These are phyloP conservation scores for Bombus turneri DNA, from an alignment of 1,140 invertebrate species.

Conservation along the genomic window DNA sequence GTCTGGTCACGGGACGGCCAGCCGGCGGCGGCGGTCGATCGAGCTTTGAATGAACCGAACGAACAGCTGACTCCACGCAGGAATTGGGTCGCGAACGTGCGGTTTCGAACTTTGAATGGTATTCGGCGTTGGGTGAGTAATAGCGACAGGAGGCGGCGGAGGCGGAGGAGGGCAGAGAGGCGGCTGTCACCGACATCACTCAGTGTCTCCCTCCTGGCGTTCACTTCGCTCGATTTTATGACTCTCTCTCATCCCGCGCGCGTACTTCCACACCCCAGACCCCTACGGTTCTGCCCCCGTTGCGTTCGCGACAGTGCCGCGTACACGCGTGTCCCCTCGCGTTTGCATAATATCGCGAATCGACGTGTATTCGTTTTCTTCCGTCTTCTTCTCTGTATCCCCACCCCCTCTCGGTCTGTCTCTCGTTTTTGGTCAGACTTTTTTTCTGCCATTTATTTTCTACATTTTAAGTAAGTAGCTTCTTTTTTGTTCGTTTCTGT, in stretches of 20 bases:
- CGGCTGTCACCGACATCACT: conserved; percentile 76
- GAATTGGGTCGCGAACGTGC: conserved; percentile 78
- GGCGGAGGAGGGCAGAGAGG: conserved; percentile 60
- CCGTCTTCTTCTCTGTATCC: neutral
- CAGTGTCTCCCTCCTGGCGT: conserved; percentile 72
- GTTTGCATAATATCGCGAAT: conserved; percentile 63
- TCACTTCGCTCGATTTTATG: conserved; percentile 76
- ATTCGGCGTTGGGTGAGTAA: conserved; percentile 76
- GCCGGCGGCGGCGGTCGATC: conserved; percentile 60
- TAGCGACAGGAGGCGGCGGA: conserved; percentile 70
- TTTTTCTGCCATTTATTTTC: neutral
- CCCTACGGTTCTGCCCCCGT: conserved; percentile 22
- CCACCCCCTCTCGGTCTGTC: too few relatives aligned
- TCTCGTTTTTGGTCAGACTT: neutral
- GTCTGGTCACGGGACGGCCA: conserved; percentile 45
- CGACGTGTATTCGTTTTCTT: neutral
- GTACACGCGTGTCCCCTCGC: conserved; percentile 48
- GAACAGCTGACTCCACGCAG: conserved; percentile 73
- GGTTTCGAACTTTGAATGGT: conserved; percentile 77
- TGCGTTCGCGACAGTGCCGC: conserved; percentile 35
- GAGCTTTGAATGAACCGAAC: conserved; percentile 71
- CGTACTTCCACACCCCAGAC: conserved; percentile 45
- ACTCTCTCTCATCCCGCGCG: conserved; percentile 69
- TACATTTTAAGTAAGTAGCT: neutral
- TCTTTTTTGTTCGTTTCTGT: neutral